A percentile compares a stretch with the other conserved stretches of the same genome.
Evolutionary conservation across 2,888 invertebrate species (phyloP).

Genomic region (Volucella inanis): DNA sequence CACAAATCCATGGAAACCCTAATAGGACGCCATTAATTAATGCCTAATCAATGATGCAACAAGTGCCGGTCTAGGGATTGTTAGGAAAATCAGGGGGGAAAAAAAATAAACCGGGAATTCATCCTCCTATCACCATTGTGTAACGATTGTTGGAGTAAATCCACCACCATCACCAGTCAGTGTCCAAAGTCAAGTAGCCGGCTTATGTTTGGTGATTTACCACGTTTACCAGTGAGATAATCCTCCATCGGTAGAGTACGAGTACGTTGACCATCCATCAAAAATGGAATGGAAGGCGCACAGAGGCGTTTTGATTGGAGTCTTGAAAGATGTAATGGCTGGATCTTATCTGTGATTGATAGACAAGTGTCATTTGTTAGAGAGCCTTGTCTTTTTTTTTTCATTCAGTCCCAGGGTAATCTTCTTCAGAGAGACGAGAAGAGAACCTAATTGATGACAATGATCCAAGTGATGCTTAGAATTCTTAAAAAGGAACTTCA

Average conservation of each 20-base stretch:
- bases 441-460: conserved; percentile 35
- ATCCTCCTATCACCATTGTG: conserved; percentile 18
- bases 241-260: conserved; percentile 41
- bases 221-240: conserved; percentile 58
- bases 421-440: conserved; percentile 1
- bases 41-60: conserved; percentile 61
- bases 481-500: conserved; percentile 5
- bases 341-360: conserved; percentile 64
- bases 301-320: conserved; percentile 64
- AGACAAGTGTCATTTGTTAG: conserved; percentile 69
- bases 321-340: conserved; percentile 54
- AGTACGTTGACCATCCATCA: conserved; percentile 69
- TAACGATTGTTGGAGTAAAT: background rate
- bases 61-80: background rate
- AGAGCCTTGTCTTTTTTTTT: conserved; percentile 17
- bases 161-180: background rate
- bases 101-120: conserved; percentile 46
- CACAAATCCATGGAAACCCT: conserved; percentile 37
- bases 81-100: background rate
- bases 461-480: conserved; percentile 10
- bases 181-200: conserved; percentile 59
- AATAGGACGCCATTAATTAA: conserved; percentile 68
- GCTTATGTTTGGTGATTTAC: conserved; percentile 64
- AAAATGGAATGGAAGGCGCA: conserved; percentile 48
- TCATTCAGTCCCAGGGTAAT: background rate